These are phyloP conservation scores for Slavum lentiscoides DNA, from an alignment of 2,888 invertebrate genomes.

Conservation along the genomic window DNA sequence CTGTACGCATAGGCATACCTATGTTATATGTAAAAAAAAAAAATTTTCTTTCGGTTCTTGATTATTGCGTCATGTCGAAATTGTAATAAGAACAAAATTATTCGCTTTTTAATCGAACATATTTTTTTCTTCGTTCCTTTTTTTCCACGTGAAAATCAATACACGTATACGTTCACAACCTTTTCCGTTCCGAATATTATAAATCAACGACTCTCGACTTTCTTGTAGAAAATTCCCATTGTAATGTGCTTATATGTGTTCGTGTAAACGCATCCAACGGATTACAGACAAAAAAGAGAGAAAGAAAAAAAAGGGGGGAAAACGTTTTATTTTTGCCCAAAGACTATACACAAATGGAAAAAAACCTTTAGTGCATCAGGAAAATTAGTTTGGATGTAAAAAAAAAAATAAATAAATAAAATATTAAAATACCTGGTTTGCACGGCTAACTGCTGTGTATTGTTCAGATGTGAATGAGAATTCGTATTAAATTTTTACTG, in stretches of 20 bases:
- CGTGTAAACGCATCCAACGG: neutral
- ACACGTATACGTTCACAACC: too few species aligned
- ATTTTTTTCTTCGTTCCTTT: too few species aligned
- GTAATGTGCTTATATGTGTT: neutral
- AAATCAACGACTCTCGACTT: neutral
- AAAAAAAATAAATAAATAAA: constrained; percentile 15
- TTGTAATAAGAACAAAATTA: too few species aligned
- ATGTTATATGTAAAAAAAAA: too few species aligned
- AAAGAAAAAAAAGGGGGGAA: neutral
- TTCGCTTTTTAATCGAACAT: too few species aligned
- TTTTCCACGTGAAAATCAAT: too few species aligned
- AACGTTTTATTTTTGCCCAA: neutral
- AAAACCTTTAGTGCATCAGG: neutral
- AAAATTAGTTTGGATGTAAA: neutral
- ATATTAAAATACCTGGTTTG: neutral
- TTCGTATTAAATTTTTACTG: neutral
- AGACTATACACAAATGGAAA: neutral
- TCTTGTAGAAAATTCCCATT: neutral
- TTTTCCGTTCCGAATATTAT: neutral
- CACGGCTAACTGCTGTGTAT: neutral
- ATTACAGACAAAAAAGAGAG: neutral
- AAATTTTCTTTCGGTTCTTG: too few species aligned
- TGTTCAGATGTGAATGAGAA: neutral
- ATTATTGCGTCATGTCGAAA: too few species aligned
- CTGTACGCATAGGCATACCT: too few species aligned